Base-by-base conservation (phyloP, 2,797 vertebrate genomes). In the Geotrypetes seraphini region DNA sequence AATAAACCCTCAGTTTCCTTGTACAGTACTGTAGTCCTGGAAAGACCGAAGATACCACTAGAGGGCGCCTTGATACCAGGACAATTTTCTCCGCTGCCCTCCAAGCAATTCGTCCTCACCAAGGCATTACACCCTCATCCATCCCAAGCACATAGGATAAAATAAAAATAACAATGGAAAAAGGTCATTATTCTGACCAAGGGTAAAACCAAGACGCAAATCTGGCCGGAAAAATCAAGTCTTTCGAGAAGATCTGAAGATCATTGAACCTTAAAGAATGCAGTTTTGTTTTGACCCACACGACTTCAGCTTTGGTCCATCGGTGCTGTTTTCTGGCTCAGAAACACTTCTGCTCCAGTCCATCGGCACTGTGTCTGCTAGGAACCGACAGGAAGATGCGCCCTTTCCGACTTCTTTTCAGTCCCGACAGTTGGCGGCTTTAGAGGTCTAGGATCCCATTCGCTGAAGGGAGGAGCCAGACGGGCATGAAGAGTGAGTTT, bases 271-370 rank as follows among this genome's bases (percentile, higher is more conserved):
- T 48, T 3, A 2, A 51, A 7, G 23, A 39, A 47, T 20, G 28
- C 32, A 32, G 14, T 47, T 36, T 23, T 47, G 50, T 7, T 53
- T 14, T 3, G 47, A 38, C 57, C 53, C 41, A 36, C 53, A 39
- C 7, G 21, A 65, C 29, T 46, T 52, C 43, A 48, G 53, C 73
- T 78, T 75, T 66, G 75, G 72, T 73, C 71, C 71, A 33, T 50
- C 52, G 22, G 51, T 43, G 49, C 8, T 13, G 48, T 46, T 50
- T 31, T 54, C 38, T 16, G 6, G 4, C 12, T 43, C 19, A 12
- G 40, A 3, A 7, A 23, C 9, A 24, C 16, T 8, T 34, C 37
- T 28, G 25, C 15, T 16, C 25, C 14, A 16, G 16, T 14, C n/a
- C n/a, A n/a, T n/a, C n/a, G n/a, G n/a, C n/a, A n/a, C n/a, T n/a